Base-by-base conservation (phyloP, 1,140 invertebrate genomes). In the Euura lappo region DNA sequence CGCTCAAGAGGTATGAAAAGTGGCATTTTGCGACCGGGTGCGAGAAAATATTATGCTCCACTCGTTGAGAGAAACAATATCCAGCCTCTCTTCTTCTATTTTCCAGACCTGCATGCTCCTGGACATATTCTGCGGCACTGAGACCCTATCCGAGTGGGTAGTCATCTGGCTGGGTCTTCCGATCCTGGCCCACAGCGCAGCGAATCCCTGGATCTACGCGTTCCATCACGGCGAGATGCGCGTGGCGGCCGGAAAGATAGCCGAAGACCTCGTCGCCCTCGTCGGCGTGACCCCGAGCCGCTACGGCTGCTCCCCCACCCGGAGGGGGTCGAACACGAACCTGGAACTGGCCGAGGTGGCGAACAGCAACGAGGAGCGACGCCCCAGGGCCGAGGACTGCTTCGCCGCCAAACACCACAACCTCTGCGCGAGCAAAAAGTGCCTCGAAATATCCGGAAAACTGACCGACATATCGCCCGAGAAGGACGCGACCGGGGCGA, bases 131-230 rank as follows among this genome's bases (percentile, higher is more conserved):
- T 83, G 84, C 68, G 87, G 87, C 11, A 89, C 89, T 3, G 83
- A 86, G 43, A 87, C 90, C 4, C 79, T 92, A 2, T 85, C 88
- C 6, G 84, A 88, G 28, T 91, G 90, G 88, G 78, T 89, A 3
- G 82, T 85, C 3, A 87, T 92, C 6, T 92, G 90, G 82, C 79
- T 91, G 5, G 88, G 89, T 2, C 82, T 92, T 6, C 89, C 92
- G 1, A 90, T 92, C 4, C 83, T 92, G 43, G 87, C 90, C 0
- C 92, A 90, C 79, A 91, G 90, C 75, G 89, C 90, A 0, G 82
- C 90, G 11, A 93, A 93, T 78, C 92, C 92, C 0, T 93, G 91
- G 91, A 88, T 93, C 7, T 93, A 93, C 77, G 92, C 91, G 0
- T 93, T 91, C 80, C 89, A 92, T 72, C 92, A 92, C 74, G 88